Percentiles rank a stretch among this genome's conserved stretches.
Conservation (phyloP, 2,888 invertebrate species). For the Phengaris arion region DNA sequence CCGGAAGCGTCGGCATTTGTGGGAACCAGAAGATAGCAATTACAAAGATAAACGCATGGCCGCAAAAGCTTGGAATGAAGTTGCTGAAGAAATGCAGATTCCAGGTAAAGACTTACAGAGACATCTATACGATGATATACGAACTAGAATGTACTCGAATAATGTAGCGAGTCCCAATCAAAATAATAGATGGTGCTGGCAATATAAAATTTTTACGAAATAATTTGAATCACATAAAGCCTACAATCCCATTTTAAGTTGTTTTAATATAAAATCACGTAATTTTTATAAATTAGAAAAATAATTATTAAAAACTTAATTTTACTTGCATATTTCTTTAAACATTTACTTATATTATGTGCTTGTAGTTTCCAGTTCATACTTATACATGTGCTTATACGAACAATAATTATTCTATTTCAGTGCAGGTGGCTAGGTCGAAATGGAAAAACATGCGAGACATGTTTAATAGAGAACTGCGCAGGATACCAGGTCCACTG, state of each 20-base stretch:
- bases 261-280: too few species aligned
- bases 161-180: not conserved
- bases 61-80: conserved; percentile 49
- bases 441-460: conserved; percentile 61
- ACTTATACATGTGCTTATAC: too few species aligned
- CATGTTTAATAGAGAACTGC: conserved; percentile 49
- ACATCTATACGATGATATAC: conserved; percentile 28
- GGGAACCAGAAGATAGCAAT: conserved; percentile 47
- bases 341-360: too few species aligned
- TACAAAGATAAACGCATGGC: conserved; percentile 48
- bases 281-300: too few species aligned
- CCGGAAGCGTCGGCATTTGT: conserved; percentile 47
- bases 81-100: conserved; percentile 44
- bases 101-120: conserved; percentile 44
- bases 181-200: not conserved
- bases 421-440: conserved; percentile 47
- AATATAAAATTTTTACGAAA: not conserved
- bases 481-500: conserved; percentile 36
- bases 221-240: not conserved
- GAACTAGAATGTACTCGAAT: not conserved
- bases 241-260: not conserved
- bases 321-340: too few species aligned
- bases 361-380: too few species aligned
- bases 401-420: conserved; percentile 33
- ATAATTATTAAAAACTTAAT: too few species aligned